phyloP scores from a whole-genome alignment of 2,797 vertebrate genomes.

The Tympanoctomys barrerae region DNA sequence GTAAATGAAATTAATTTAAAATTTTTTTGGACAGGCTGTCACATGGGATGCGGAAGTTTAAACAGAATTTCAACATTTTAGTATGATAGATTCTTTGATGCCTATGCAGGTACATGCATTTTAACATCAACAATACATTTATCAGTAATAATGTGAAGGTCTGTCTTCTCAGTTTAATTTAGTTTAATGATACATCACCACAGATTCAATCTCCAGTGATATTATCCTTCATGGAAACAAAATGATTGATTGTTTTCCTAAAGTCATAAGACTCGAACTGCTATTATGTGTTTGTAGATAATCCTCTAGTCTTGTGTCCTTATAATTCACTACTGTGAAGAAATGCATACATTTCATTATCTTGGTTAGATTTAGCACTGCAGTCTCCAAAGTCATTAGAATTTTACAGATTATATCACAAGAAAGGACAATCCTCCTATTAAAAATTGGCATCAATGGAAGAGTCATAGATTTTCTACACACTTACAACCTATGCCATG shows the following conservation, averaged over 20 bases:
- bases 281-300: slow-evolving; percentile 19
- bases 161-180: neutral
- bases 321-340: neutral
- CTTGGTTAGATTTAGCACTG: neutral
- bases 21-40: neutral
- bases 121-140: slow-evolving; percentile 26
- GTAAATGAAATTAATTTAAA: neutral
- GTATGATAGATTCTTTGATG: neutral
- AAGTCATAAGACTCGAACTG: neutral
- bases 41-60: slow-evolving; percentile 19
- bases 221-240: slow-evolving; percentile 30
- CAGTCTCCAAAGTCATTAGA: slow-evolving; percentile 12
- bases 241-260: slow-evolving; percentile 7
- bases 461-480: neutral
- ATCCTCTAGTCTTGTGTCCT: neutral
- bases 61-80: neutral
- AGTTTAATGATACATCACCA: slow-evolving; percentile 6
- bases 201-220: neutral
- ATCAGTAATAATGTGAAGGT: neutral
- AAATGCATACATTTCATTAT: slow-evolving; percentile 35
- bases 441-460: neutral
- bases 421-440: neutral
- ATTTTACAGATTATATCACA: slow-evolving; percentile 13
- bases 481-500: neutral
- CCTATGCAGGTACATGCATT: neutral